These are phyloP conservation scores for Ferrisia virgata DNA, from an alignment of 2,888 invertebrate species.

Conservation along the genomic window DNA sequence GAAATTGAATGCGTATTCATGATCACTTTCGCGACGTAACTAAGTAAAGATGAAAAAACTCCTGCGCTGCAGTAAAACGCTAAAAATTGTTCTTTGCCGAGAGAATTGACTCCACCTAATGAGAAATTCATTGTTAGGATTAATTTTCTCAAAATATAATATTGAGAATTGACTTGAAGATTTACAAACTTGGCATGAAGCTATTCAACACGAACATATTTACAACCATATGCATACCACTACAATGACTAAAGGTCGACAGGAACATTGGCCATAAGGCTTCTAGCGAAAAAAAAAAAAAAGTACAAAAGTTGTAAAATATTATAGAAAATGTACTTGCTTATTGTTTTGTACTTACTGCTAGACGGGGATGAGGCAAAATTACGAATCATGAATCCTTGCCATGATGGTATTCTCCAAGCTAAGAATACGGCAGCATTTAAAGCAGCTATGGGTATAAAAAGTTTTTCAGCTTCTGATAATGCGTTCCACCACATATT, in stretches of 20 bases:
- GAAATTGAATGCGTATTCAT: constrained; percentile 71
- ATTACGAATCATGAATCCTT: constrained; percentile 74
- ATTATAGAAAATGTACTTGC: too few relatives aligned
- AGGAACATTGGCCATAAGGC: constrained; percentile 29
- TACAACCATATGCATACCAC: not conserved
- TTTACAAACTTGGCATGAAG: constrained; percentile 29
- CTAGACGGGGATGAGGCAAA: constrained; percentile 80
- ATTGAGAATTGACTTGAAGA: too few relatives aligned
- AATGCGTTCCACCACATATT: constrained; percentile 71
- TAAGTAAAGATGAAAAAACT: constrained; percentile 79
- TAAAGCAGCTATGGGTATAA: constrained; percentile 72
- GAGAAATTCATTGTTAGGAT: constrained; percentile 48
- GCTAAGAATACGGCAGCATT: constrained; percentile 77
- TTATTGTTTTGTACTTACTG: constrained; percentile 60
- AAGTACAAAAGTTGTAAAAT: not conserved
- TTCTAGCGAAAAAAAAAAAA: not conserved
- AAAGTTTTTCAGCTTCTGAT: constrained; percentile 71
- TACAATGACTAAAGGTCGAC: constrained; percentile 29
- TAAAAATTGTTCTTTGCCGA: constrained; percentile 89
- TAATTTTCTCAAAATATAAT: not conserved
- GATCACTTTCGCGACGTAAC: constrained; percentile 74
- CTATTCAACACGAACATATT: constrained; percentile 41
- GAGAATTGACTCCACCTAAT: constrained; percentile 65
- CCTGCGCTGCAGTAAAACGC: constrained; percentile 87
- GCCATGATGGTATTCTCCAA: constrained; percentile 73